A percentile compares a stretch with the other conserved stretches of the same genome.
phyloP scores from a whole-genome alignment of 1,140 invertebrate species.

The Aphelenchoides fujianensis region DNA sequence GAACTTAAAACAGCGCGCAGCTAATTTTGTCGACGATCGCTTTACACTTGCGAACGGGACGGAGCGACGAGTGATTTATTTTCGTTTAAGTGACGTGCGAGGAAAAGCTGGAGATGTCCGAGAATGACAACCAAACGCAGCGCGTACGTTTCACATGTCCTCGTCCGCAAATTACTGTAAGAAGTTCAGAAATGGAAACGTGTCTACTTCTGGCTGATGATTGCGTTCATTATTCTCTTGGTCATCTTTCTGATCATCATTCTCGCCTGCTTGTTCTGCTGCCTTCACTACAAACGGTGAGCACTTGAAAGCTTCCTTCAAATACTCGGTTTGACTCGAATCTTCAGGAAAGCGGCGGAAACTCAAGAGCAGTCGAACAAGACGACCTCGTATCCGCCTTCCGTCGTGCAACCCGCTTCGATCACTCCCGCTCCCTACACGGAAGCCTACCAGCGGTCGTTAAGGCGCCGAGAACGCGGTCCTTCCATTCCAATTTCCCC shows the following conservation, averaged over 20 bases:
- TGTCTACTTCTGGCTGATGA: conserved; percentile 10
- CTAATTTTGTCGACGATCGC: neutral
- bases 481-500: neutral
- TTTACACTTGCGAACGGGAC: neutral
- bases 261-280: neutral
- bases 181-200: neutral
- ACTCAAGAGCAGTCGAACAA: neutral
- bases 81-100: neutral
- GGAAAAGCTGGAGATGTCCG: neutral
- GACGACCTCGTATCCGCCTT: neutral
- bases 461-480: neutral
- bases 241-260: neutral
- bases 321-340: neutral
- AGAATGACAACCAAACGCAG: neutral
- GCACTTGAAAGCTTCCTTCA: too few relatives aligned
- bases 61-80: neutral
- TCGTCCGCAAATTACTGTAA: neutral
- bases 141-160: neutral
- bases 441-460: neutral
- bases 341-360: neutral
- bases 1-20: neutral
- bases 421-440: neutral
- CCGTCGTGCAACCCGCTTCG: neutral
- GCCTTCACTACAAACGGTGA: neutral
- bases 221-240: neutral